These are phyloP conservation scores for Papilio aristodemus DNA, from an alignment of 1,140 invertebrate species.

Conservation along the genomic window DNA sequence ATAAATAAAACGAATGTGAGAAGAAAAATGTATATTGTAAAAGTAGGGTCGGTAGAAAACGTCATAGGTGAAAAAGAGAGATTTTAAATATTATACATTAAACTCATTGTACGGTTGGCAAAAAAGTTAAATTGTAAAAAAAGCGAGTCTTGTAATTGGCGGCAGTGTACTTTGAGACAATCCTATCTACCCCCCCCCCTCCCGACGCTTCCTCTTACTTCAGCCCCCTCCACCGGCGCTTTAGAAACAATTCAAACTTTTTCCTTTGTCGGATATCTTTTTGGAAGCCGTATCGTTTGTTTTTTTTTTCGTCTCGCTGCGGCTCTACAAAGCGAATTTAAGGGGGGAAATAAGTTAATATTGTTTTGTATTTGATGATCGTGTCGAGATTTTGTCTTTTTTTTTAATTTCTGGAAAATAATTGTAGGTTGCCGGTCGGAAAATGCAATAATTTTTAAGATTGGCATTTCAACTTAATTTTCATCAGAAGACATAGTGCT, in stretches of 20 bases:
- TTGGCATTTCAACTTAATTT: neutral
- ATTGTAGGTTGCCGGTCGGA: neutral
- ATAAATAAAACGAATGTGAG: too few species aligned
- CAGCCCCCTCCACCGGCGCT: neutral
- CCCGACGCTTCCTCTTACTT: too few species aligned
- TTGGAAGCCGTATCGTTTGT: constrained; percentile 10
- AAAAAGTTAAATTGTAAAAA: neutral
- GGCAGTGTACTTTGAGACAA: neutral
- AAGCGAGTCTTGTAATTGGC: constrained; percentile 5
- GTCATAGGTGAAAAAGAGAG: too few species aligned
- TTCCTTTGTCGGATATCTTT: constrained; percentile 20
- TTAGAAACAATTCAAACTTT: constrained; percentile 21
- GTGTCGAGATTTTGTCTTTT: neutral
- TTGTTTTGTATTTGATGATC: neutral
- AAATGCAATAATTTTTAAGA: neutral
- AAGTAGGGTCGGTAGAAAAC: too few species aligned
- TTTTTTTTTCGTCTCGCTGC: constrained; percentile 11
- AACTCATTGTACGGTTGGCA: constrained; percentile 8
- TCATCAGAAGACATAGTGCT: too few species aligned
- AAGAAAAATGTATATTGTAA: too few species aligned
- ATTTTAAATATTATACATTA: neutral
- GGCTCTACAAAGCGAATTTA: constrained; percentile 11
- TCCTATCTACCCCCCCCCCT: neutral
- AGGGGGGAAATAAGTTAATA: constrained; percentile 13
- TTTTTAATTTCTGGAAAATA: neutral